Conservation (phyloP, 2,888 invertebrate species). For the Hyppa rectilinea region DNA sequence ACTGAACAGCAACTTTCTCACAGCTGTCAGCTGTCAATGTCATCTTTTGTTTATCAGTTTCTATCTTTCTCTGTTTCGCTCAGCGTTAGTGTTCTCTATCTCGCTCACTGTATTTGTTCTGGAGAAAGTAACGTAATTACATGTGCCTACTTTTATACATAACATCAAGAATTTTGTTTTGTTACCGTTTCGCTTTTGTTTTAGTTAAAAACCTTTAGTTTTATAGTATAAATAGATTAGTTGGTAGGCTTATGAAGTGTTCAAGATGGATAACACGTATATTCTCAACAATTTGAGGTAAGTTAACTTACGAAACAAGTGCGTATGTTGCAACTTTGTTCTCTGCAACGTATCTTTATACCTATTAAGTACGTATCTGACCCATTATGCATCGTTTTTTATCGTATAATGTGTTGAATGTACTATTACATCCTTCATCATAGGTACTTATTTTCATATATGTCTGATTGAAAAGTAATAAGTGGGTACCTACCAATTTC, state of each 20-base stretch:
- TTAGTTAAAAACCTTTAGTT: slow-evolving; percentile 11
- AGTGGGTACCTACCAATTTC: not conserved
- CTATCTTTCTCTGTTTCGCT: slow-evolving; percentile 31
- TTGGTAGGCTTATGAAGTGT: slow-evolving; percentile 61
- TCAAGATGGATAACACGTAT: slow-evolving; percentile 83
- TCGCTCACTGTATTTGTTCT: slow-evolving; percentile 33
- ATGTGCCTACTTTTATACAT: slow-evolving; percentile 14
- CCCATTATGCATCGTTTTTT: slow-evolving; percentile 4
- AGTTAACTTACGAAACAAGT: slow-evolving; percentile 62
- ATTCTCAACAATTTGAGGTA: slow-evolving; percentile 86
- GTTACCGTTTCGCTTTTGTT: slow-evolving; percentile 47
- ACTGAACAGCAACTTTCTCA: slow-evolving; percentile 1
- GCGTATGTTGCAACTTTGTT: slow-evolving; percentile 58
- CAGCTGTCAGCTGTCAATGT: slow-evolving; percentile 51
- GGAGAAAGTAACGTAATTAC: slow-evolving; percentile 52
- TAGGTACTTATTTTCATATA: not conserved
- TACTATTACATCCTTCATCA: not conserved
- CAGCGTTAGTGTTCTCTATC: not conserved
- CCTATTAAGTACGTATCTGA: slow-evolving; percentile 32
- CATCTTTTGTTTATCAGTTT: slow-evolving; percentile 5
- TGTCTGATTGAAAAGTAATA: not conserved
- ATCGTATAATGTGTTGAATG: not conserved
- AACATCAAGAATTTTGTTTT: slow-evolving; percentile 52
- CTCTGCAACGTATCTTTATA: slow-evolving; percentile 44
- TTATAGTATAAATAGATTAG: not conserved